A percentile compares a stretch with the other conserved stretches of the same genome.
Evolutionary conservation across 2,888 invertebrate species (phyloP).

Genomic region (Blera fallax): DNA sequence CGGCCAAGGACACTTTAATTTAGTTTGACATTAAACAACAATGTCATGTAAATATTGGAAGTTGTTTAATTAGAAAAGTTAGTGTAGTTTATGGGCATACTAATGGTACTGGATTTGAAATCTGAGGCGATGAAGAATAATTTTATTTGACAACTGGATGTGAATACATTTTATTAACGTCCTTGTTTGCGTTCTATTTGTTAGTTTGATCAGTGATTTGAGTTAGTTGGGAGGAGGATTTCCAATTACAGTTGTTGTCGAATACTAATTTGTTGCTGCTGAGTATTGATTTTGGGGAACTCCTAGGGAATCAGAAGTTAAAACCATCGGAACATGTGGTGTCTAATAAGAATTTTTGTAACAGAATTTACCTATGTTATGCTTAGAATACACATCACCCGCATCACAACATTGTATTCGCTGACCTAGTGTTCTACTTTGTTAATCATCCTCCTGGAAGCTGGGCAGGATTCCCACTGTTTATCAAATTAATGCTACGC

Average conservation of each 20-base stretch:
- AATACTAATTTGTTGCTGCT: slow-evolving; percentile 6
- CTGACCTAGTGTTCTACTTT: no score
- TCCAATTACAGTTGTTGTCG: slow-evolving; percentile 12
- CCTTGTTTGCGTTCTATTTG: background rate
- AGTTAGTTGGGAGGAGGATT: background rate
- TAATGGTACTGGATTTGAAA: background rate
- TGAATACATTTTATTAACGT: background rate
- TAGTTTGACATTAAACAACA: slow-evolving; percentile 49
- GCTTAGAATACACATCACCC: no score
- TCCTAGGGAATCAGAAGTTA: background rate
- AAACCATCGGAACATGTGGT: background rate
- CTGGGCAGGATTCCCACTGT: no score
- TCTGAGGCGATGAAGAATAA: background rate
- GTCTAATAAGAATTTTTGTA: background rate
- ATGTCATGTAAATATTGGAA: slow-evolving; percentile 60
- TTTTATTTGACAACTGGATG: background rate
- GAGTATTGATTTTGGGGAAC: background rate
- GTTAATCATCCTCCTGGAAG: no score
- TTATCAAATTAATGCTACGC: no score
- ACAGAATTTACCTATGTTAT: no score
- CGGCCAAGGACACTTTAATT: slow-evolving; percentile 56
- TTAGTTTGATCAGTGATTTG: slow-evolving; percentile 23
- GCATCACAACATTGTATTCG: no score
- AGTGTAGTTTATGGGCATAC: slow-evolving; percentile 39
- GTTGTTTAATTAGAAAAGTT: slow-evolving; percentile 70